Conservation (phyloP, 2,797 vertebrate species). For the Scyliorhinus canicula region DNA sequence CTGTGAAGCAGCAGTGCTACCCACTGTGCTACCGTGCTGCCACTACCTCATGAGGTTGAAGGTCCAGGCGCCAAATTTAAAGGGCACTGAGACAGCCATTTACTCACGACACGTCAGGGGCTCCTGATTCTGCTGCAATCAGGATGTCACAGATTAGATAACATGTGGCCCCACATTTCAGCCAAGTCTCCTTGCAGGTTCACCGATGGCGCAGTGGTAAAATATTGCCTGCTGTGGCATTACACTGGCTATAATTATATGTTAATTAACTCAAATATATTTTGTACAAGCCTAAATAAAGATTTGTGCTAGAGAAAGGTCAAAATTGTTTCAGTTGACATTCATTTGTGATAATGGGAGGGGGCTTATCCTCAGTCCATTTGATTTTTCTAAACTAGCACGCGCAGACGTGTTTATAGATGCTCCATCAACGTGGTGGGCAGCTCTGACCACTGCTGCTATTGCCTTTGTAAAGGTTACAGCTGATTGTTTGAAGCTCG, state of each 20-base stretch:
- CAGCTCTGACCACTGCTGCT: neutral
- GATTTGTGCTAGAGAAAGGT: neutral
- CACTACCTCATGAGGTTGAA: too few species aligned
- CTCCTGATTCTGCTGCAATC: too few species aligned
- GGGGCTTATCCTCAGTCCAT: neutral
- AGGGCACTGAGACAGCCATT: too few species aligned
- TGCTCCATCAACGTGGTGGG: neutral
- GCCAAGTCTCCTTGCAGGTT: too few species aligned
- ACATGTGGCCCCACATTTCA: too few species aligned
- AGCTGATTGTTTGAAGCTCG: neutral
- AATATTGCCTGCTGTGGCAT: neutral
- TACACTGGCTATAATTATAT: neutral
- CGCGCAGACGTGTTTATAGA: neutral
- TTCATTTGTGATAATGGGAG: conserved; percentile 20
- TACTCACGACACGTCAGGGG: too few species aligned
- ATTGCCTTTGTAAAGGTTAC: conserved; percentile 19
- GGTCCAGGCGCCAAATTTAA: too few species aligned
- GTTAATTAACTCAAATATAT: neutral
- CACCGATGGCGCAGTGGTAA: too few species aligned
- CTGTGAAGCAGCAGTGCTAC: too few species aligned
- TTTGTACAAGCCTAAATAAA: neutral
- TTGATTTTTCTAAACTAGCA: conserved; percentile 7
- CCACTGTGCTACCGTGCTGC: too few species aligned
- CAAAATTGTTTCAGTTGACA: conserved; percentile 26
- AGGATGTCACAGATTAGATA: too few species aligned